phyloP scores from a whole-genome alignment of 2,797 vertebrate genomes.

The Remorina albescens region DNA sequence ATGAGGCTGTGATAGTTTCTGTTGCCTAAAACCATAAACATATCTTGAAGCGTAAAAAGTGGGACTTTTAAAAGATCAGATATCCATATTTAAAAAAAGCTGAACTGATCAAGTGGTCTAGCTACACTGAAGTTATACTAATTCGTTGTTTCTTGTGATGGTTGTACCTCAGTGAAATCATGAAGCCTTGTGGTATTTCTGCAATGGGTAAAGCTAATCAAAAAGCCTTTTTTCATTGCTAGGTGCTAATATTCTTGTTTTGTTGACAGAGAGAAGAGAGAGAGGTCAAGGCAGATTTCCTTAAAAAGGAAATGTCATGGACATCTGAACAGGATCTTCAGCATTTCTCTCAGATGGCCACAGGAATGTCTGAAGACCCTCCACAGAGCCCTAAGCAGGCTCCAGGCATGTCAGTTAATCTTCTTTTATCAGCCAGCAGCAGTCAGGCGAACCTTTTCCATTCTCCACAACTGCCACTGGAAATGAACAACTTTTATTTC shows the following conservation, averaged over 20 bases:
- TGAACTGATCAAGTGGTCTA: no score
- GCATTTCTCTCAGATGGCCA: conserved; percentile 58
- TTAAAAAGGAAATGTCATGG: conserved; percentile 43
- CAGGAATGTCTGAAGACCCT: conserved; percentile 56
- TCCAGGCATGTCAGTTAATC: conserved; percentile 19
- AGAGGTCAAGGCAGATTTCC: conserved; percentile 27
- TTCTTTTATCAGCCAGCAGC: conserved; percentile 21
- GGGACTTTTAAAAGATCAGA: no score
- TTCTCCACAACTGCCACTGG: conserved; percentile 32
- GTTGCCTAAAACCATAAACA: no score
- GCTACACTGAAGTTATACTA: neutral
- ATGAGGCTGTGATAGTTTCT: no score
- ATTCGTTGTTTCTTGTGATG: neutral
- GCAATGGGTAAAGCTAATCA: conserved; percentile 24
- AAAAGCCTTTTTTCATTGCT: neutral
- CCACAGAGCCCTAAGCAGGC: conserved; percentile 37
- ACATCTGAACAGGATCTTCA: conserved; percentile 47
- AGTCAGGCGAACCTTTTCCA: conserved; percentile 20
- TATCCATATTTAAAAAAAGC: no score
- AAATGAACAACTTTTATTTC: conserved; percentile 42
- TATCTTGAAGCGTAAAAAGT: no score
- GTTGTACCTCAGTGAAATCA: neutral
- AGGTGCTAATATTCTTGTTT: conserved; percentile 51
- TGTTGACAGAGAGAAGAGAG: conserved; percentile 68
- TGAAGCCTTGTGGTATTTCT: conserved; percentile 30